Evolutionary conservation across 2,113 vertebrate species (phyloP), one percentile per base, ranked within the genome.

Genomic region (Ariopsis seemanni): DNA sequence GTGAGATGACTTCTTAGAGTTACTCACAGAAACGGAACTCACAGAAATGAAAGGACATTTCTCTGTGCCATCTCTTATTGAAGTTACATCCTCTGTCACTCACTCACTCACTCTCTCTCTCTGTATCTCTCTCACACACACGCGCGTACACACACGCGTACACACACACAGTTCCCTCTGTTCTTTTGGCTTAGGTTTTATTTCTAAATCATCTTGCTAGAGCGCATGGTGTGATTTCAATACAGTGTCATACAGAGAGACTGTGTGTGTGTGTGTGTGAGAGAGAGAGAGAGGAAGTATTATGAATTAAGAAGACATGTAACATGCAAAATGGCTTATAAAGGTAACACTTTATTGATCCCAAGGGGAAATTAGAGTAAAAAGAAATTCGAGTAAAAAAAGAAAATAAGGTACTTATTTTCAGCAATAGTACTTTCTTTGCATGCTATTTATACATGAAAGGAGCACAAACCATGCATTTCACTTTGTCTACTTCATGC

Each of bases 191-290:
- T 84, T 87, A 74, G 12, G 48, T 63, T 89, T 55, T 78, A 84
- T 69, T 84, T 62, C 88, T 65, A 84, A 89, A 80, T 65, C 82
- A 89, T 50, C 82, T 80, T 69, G 9, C 85, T 62, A 42, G 69
- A 48, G 57, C 57, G 6, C 71, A 77, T 62, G 57, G 65, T 82
- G 82, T 22, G 27, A 84, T 67, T 25, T 84, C 82, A 80, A 15
- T 52, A 63, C 65, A 80, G 63, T 72, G 85, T n/a, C 48, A 58
- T 42, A 7, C 53, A 85, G 79, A 83, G 67, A 57, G 9, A 18
- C 42, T 55, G 25, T 27, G 25, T 27, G 22, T 79, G 52, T 25
- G 30, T 81, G 78, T 57, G 50, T 57, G 22, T n/a, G 17, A 34
- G 9, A 63, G 18, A 34, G 25, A 18, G 20, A 69, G 15, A 69